Evolutionary conservation across 2,888 invertebrate species (phyloP).

Genomic region (Ametastegia equiseti): DNA sequence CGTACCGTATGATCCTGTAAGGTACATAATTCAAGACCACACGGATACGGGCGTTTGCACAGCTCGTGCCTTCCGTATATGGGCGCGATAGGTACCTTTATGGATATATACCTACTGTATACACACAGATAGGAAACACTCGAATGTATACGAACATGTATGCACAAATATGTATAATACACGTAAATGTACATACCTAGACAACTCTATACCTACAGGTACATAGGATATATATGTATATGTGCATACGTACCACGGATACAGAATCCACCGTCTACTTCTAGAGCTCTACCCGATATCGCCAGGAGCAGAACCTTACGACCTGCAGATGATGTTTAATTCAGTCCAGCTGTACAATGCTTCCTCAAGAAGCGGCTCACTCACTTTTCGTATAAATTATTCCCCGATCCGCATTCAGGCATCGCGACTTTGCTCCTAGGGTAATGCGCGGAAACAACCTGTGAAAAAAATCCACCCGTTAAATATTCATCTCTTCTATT

Average conservation of each 20-base stretch:
- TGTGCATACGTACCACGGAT: neutral
- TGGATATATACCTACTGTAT: slow-evolving; percentile 45
- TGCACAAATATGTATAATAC: neutral
- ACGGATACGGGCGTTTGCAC: slow-evolving; percentile 63
- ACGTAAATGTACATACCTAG: neutral
- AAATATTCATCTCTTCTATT: slow-evolving; percentile 53
- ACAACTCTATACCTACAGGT: neutral
- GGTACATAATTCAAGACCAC: slow-evolving; percentile 58
- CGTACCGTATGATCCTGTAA: slow-evolving; percentile 51
- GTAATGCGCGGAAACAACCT: slow-evolving; percentile 59
- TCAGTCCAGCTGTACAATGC: slow-evolving; percentile 65
- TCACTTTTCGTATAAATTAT: slow-evolving; percentile 63
- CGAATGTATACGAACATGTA: neutral
- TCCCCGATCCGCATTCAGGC: slow-evolving; percentile 58
- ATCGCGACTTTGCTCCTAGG: slow-evolving; percentile 35
- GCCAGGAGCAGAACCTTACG: slow-evolving; percentile 64
- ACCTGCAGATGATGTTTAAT: slow-evolving; percentile 65
- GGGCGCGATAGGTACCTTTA: slow-evolving; percentile 58
- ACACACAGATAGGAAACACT: neutral
- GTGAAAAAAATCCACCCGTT: slow-evolving; percentile 63
- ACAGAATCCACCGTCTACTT: slow-evolving; percentile 51
- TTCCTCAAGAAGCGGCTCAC: slow-evolving; percentile 59
- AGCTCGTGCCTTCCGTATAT: slow-evolving; percentile 58
- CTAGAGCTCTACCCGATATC: slow-evolving; percentile 62
- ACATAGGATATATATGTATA: neutral